Base-by-base conservation (phyloP, 1,140 invertebrate genomes). In the Leptonema lineaticorne region DNA sequence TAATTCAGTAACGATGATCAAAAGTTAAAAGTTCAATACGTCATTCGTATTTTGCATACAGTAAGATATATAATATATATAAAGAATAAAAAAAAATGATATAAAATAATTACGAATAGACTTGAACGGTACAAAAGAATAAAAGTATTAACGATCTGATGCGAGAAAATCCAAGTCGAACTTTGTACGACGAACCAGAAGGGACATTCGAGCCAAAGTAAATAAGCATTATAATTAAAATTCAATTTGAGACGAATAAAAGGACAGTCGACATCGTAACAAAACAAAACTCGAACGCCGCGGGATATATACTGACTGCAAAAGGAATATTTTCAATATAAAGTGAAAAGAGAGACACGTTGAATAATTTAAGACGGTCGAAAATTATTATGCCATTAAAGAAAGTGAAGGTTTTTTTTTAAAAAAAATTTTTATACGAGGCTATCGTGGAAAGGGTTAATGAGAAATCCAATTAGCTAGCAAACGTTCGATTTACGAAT, bases 181-280 rank as follows among this genome's bases (percentile, higher is more conserved):
- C n/a, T n/a, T n/a, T n/a, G n/a, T n/a, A n/a, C n/a, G n/a, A 50
- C 5, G n/a, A n/a, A 16, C 7, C 9, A 8, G 18, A 4, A 33
- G 59, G 37, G 9, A n/a, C n/a, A n/a, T n/a, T n/a, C n/a, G 16
- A 3, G 45, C 37, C 1, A 11, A 11, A 41, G 37, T 45, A 67
- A 67, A 67, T 67, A 67, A 59, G 65, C 33, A n/a, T 58, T 41
- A 28, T 58, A 67, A 67, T 67, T 67, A 67, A 67, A 67, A 58
- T 67, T 57, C 53, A 67, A 67, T 67, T 67, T 59, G 30, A 58
- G 56, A 67, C 28, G 65, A 30, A 67, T 67, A 67, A 67, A 62
- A 67, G 53, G 53, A 67, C 65, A 67, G 29, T 57, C 18, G 41
- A 59, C 65, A 67, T 26, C 24, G 56, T 30, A 11, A 33, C 27